Evolutionary conservation across 2,888 invertebrate genomes (phyloP).

Genomic region (Coremacera marginata): DNA sequence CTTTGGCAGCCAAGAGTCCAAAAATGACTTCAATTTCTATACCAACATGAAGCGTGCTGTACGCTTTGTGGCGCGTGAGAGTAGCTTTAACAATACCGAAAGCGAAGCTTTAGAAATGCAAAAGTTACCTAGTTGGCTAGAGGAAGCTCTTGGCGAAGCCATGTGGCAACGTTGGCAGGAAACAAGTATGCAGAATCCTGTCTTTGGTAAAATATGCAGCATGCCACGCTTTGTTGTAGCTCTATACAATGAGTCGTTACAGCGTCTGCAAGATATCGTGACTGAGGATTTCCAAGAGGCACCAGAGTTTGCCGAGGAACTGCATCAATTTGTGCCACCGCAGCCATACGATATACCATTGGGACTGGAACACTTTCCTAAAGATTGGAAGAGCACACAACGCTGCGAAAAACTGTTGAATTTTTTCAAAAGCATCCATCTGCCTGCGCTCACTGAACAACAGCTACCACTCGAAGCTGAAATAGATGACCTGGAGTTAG

Average conservation of each 20-base stretch:
- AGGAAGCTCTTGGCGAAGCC: slow-evolving; percentile 74
- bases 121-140: slow-evolving; percentile 72
- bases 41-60: slow-evolving; percentile 70
- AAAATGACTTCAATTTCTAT: slow-evolving; percentile 45
- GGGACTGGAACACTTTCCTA: slow-evolving; percentile 77
- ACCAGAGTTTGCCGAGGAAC: slow-evolving; percentile 76
- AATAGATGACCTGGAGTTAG: slow-evolving; percentile 51
- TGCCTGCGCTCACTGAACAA: slow-evolving; percentile 60
- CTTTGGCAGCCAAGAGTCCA: slow-evolving; percentile 43
- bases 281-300: slow-evolving; percentile 74
- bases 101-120: slow-evolving; percentile 74
- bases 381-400: slow-evolving; percentile 71
- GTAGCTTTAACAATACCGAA: slow-evolving; percentile 65
- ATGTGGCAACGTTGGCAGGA: slow-evolving; percentile 73
- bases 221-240: slow-evolving; percentile 72
- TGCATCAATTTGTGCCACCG: slow-evolving; percentile 72
- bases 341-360: slow-evolving; percentile 72
- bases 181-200: slow-evolving; percentile 55
- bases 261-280: slow-evolving; percentile 73
- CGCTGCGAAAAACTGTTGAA: slow-evolving; percentile 71
- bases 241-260: slow-evolving; percentile 78
- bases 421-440: slow-evolving; percentile 72
- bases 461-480: slow-evolving; percentile 41
- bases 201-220: slow-evolving; percentile 65
- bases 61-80: slow-evolving; percentile 59